Evolutionary conservation across 2,888 invertebrate species (phyloP).

Genomic region (Plebejus melissa): DNA sequence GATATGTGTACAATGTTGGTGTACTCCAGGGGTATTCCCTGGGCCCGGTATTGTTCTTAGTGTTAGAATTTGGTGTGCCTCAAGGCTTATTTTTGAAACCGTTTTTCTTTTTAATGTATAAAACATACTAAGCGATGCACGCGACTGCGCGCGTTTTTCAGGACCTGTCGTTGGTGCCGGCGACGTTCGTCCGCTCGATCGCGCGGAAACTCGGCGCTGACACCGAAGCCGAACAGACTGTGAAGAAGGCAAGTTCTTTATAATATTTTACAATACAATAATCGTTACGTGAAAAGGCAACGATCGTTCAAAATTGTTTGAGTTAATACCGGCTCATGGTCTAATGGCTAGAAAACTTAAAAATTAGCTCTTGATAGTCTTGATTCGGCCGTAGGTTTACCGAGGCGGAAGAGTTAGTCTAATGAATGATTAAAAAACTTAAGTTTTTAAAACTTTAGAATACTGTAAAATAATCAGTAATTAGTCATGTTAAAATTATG

Average conservation of each 20-base stretch:
- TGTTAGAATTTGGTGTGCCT: background rate
- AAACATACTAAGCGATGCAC: background rate
- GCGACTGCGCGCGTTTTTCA: constrained; percentile 49
- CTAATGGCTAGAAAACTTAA: no score
- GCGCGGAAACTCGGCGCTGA: constrained; percentile 88
- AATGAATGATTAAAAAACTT: no score
- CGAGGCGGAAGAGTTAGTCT: no score
- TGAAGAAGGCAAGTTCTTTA: constrained; percentile 80
- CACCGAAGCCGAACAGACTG: constrained; percentile 80
- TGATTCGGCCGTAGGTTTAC: no score
- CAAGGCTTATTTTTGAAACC: background rate
- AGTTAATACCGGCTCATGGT: no score
- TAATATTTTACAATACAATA: background rate
- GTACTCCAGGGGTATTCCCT: background rate
- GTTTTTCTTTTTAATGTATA: background rate
- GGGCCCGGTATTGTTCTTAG: background rate
- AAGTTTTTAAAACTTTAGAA: no score
- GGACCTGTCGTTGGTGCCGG: constrained; percentile 73
- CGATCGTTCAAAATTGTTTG: no score
- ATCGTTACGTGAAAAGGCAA: no score
- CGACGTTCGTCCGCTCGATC: constrained; percentile 80
- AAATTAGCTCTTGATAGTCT: no score
- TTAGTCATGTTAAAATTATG: no score
- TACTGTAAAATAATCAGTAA: no score
- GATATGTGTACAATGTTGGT: background rate